Percentiles rank a stretch among this genome's conserved stretches.
phyloP scores from a whole-genome alignment of 2,797 vertebrate species.

The Macropus fuliginosus region DNA sequence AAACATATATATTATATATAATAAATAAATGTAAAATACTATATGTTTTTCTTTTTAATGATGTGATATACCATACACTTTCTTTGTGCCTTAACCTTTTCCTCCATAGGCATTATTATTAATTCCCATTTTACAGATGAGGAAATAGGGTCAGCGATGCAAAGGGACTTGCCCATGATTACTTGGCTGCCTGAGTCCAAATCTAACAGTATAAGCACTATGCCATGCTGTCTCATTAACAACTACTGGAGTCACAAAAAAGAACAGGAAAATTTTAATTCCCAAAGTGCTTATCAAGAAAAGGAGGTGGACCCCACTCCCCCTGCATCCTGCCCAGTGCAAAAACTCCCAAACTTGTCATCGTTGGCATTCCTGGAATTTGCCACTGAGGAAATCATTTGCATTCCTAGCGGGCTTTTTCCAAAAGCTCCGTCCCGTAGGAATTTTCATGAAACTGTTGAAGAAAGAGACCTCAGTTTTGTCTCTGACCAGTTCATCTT shows the following conservation, averaged over 20 bases:
- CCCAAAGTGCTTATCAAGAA: neutral
- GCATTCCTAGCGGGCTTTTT: constrained; percentile 56
- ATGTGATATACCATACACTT: no score
- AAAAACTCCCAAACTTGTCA: neutral
- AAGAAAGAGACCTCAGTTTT: neutral
- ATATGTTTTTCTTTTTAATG: no score
- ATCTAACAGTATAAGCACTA: neutral
- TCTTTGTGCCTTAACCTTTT: no score
- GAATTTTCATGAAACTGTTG: constrained; percentile 26
- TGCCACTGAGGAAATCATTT: constrained; percentile 29
- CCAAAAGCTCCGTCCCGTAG: neutral
- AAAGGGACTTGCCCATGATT: neutral
- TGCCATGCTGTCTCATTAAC: neutral
- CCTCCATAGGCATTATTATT: no score
- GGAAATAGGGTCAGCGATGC: neutral
- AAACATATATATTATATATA: no score
- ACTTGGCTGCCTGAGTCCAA: neutral
- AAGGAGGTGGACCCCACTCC: neutral
- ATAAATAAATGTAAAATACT: no score
- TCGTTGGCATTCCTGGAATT: constrained; percentile 41
- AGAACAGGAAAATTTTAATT: neutral
- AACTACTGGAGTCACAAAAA: neutral
- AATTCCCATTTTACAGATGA: neutral
- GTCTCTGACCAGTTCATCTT: neutral
- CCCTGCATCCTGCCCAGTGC: neutral